Percentiles rank a stretch among this genome's conserved stretches.
phyloP scores from a whole-genome alignment of 2,113 vertebrate genomes.

The Beaufortia kweichowensis region DNA sequence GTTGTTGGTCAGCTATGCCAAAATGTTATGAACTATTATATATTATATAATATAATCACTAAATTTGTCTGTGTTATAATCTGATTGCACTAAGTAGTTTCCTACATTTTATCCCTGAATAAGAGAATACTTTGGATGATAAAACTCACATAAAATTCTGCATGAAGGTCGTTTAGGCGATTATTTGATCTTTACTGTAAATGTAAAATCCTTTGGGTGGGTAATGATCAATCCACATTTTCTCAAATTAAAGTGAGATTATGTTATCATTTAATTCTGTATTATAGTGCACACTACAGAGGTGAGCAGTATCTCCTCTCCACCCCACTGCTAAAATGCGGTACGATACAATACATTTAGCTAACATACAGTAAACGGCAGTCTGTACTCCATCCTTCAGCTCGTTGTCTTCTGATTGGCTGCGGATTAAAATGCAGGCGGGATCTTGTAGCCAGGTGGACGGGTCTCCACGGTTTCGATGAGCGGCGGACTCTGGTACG shows the following conservation, averaged over 20 bases:
- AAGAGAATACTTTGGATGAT: too few species aligned
- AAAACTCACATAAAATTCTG: too few species aligned
- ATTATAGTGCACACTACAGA: background rate
- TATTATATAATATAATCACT: too few species aligned
- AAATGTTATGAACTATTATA: background rate
- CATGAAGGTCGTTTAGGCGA: too few species aligned
- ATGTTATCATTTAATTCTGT: constrained; percentile 1
- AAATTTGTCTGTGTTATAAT: too few species aligned
- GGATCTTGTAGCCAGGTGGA: constrained; percentile 89
- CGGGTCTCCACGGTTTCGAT: constrained; percentile 86
- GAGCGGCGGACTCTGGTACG: constrained; percentile 93
- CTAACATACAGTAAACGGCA: constrained; percentile 39
- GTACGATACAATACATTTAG: constrained; percentile 11
- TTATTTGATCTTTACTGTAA: background rate
- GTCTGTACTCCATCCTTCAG: constrained; percentile 26
- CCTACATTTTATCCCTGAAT: too few species aligned
- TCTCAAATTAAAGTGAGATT: background rate
- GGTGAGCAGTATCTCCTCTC: background rate
- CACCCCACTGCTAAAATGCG: constrained; percentile 23
- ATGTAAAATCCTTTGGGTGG: constrained; percentile 2
- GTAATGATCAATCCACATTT: constrained; percentile 10
- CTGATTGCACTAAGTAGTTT: too few species aligned
- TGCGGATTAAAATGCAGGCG: constrained; percentile 77
- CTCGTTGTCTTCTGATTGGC: constrained; percentile 14
- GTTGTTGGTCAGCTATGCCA: background rate